Percentiles rank a stretch among this genome's conserved stretches.
Conservation (phyloP, 2,888 invertebrate genomes). For the Actias luna region DNA sequence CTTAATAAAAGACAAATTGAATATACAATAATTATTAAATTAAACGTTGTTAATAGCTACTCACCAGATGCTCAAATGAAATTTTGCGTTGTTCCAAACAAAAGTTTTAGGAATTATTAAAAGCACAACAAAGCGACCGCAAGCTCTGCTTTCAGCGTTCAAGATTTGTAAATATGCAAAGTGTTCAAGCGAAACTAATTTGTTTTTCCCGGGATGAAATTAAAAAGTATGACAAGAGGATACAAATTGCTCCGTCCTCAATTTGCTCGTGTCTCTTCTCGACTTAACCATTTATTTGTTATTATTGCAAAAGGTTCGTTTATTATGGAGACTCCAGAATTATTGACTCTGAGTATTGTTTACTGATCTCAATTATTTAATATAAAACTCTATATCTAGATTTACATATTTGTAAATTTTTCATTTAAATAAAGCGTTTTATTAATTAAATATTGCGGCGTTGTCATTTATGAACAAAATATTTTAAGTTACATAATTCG, state of each 20-base stretch:
- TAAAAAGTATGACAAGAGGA: constrained; percentile 74
- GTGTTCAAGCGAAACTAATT: constrained; percentile 65
- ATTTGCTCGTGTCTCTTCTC: constrained; percentile 62
- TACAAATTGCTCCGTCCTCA: constrained; percentile 72
- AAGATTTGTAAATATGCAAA: constrained; percentile 65
- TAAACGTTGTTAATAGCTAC: constrained; percentile 14
- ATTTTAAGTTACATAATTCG: not conserved
- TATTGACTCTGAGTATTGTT: constrained; percentile 45
- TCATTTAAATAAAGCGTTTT: not conserved
- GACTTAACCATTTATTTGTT: constrained; percentile 65
- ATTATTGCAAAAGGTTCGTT: constrained; percentile 68
- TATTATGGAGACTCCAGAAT: constrained; percentile 62
- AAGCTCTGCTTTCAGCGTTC: constrained; percentile 40
- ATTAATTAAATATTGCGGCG: not conserved
- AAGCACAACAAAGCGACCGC: constrained; percentile 28
- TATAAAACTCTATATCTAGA: not conserved
- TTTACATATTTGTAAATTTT: not conserved
- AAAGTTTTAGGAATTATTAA: constrained; percentile 18
- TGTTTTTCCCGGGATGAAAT: constrained; percentile 67
- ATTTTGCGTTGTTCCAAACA: constrained; percentile 28
- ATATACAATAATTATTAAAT: not conserved
- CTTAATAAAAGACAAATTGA: not conserved
- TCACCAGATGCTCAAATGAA: constrained; percentile 27
- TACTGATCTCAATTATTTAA: constrained; percentile 32
- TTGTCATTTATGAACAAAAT: not conserved